Conservation (phyloP, 2,888 invertebrate genomes). For the Drosophila birchii region DNA sequence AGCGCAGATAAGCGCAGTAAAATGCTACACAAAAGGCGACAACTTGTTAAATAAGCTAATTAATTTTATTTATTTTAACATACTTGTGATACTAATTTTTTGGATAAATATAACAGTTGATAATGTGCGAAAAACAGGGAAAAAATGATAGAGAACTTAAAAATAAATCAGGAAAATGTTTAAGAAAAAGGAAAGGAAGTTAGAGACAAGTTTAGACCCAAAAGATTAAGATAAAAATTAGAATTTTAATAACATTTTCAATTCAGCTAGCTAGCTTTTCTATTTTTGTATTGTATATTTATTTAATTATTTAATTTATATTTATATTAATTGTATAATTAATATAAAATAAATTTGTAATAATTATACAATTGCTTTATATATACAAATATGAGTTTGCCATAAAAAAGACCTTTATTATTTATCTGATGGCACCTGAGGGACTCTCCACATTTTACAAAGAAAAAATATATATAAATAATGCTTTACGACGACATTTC, state of each 20-base stretch:
- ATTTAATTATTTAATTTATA: no score
- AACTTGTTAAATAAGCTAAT: conserved; percentile 51
- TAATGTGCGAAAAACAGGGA: background rate
- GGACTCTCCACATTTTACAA: background rate
- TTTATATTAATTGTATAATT: no score
- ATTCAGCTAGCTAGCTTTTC: no score
- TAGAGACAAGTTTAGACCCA: background rate
- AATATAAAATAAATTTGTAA: background rate
- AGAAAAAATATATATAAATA: background rate
- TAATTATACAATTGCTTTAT: background rate
- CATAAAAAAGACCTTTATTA: background rate
- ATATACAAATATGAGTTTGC: background rate
- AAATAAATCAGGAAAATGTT: background rate
- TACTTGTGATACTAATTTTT: background rate
- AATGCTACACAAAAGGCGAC: conserved; percentile 38
- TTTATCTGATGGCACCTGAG: conserved; percentile 5
- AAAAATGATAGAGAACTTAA: no score
- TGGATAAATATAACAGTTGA: background rate
- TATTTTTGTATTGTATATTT: no score
- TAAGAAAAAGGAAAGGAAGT: background rate
- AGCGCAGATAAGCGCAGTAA: conserved; percentile 38
- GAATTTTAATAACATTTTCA: no score
- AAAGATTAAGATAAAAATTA: no score
- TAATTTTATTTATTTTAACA: conserved; percentile 18
- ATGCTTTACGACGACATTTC: conserved; percentile 8